Evolutionary conservation across 92 coral and sea anemone genomes (phyloP).

Genomic region (Phenganax marumi): DNA sequence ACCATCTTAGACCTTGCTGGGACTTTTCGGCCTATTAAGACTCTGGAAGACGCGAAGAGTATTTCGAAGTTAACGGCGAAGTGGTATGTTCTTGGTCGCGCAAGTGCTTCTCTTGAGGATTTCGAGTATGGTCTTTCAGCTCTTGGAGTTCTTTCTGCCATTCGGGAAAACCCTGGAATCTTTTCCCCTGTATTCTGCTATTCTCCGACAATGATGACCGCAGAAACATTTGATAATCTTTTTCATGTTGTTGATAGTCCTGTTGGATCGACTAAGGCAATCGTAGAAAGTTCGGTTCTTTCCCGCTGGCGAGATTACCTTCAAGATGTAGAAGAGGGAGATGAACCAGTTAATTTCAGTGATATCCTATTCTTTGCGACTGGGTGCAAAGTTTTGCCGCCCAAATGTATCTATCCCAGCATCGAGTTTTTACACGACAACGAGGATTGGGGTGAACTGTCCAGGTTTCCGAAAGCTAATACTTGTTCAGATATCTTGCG

Average conservation of each 20-base stretch:
- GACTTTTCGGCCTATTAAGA: conserved; percentile 54
- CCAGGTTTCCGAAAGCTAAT: conserved; percentile 28
- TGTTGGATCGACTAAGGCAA: conserved; percentile 38
- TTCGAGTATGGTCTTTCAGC: conserved; percentile 41
- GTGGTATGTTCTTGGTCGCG: conserved; percentile 37
- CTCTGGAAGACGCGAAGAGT: conserved; percentile 50
- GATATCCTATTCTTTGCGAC: conserved; percentile 43
- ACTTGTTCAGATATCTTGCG: conserved; percentile 8
- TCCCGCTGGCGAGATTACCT: conserved; percentile 50
- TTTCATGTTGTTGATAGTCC: conserved; percentile 31
- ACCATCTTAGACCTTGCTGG: conserved; percentile 66
- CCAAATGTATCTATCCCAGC: neutral
- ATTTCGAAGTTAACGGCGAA: conserved; percentile 26
- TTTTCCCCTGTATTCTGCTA: conserved; percentile 30
- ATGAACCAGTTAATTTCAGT: conserved; percentile 31
- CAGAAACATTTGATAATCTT: conserved; percentile 25
- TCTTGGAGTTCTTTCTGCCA: conserved; percentile 29
- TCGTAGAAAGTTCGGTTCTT: conserved; percentile 35
- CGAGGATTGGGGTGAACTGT: conserved; percentile 1
- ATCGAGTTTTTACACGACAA: conserved; percentile 37
- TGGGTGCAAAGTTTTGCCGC: conserved; percentile 42
- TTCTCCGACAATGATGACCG: conserved; percentile 1
- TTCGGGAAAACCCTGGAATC: conserved; percentile 9
- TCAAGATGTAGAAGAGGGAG: conserved; percentile 49
- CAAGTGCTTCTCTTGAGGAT: conserved; percentile 30